Evolutionary conservation across 2,797 vertebrate genomes (phyloP).

Genomic region (Jordanella pulchra): DNA sequence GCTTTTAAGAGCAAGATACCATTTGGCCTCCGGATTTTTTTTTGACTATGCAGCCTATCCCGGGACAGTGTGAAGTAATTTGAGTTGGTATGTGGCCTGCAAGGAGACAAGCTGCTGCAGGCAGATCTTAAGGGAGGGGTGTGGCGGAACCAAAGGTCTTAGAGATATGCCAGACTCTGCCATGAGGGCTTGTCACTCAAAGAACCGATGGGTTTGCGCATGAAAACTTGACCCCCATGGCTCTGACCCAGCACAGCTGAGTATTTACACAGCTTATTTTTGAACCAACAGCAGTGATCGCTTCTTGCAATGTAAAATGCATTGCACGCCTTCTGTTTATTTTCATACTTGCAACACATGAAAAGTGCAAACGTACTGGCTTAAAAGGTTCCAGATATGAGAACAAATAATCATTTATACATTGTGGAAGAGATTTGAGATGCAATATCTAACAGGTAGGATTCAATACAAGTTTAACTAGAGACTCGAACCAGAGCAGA

Average conservation of each 20-base stretch:
- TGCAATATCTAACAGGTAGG: neutral
- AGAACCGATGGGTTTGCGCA: slow-evolving; percentile 30
- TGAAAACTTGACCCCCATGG: slow-evolving; percentile 59
- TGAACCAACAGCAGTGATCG: slow-evolving; percentile 42
- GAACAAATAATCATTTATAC: neutral
- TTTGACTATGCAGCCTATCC: slow-evolving; percentile 14
- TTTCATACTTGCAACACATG: neutral
- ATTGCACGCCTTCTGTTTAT: slow-evolving; percentile 2
- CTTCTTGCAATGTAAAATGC: slow-evolving; percentile 22
- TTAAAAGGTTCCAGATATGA: neutral
- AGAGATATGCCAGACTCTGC: slow-evolving; percentile 49
- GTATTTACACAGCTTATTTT: slow-evolving; percentile 81
- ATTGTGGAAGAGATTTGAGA: neutral
- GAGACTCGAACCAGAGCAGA: neutral
- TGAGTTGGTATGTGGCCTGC: slow-evolving; percentile 30
- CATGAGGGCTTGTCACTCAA: slow-evolving; percentile 83
- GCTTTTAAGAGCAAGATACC: slow-evolving; percentile 27
- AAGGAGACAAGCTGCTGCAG: slow-evolving; percentile 6
- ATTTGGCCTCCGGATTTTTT: slow-evolving; percentile 17
- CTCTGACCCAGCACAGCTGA: slow-evolving; percentile 81
- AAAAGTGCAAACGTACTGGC: neutral
- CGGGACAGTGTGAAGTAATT: slow-evolving; percentile 29
- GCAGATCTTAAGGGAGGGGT: slow-evolving; percentile 34
- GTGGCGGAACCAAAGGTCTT: slow-evolving; percentile 18
- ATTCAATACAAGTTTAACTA: neutral